A percentile compares a stretch with the other conserved stretches of the same genome.
Evolutionary conservation across 2,797 vertebrate species (phyloP).

Genomic region (Heliangelus exortis): DNA sequence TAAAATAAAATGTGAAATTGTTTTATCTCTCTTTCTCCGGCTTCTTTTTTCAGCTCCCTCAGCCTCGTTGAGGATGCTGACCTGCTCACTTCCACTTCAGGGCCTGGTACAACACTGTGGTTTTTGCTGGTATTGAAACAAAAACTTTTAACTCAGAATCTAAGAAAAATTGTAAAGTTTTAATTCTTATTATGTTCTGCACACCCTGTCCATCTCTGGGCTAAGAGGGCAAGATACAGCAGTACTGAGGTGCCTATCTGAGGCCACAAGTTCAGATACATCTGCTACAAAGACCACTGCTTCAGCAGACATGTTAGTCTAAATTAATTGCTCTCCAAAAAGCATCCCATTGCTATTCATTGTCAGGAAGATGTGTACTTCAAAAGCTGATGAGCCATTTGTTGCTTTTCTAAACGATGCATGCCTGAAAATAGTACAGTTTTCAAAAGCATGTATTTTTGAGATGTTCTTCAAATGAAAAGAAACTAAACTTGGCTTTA

Average conservation of each 20-base stretch:
- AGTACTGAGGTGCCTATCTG: not conserved
- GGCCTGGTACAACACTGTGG: not conserved
- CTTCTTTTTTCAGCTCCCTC: not conserved
- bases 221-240: not conserved
- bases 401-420: not conserved
- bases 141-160: not conserved
- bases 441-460: not conserved
- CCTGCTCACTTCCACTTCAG: not conserved
- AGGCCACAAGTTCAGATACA: not conserved
- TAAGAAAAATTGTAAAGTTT: not conserved
- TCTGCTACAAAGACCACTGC: not conserved
- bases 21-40: not conserved
- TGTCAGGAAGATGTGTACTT: not conserved
- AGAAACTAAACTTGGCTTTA: slow-evolving; percentile 1
- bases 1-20: not conserved
- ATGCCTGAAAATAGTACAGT: not conserved
- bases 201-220: not conserved
- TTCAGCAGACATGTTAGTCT: not conserved
- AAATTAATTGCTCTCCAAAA: not conserved
- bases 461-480: slow-evolving; percentile 1
- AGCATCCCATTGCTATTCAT: not conserved
- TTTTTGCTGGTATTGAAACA: slow-evolving; percentile 3
- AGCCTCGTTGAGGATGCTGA: not conserved
- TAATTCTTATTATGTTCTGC: not conserved
- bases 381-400: not conserved